Evolutionary conservation across 2,797 vertebrate species (phyloP), one percentile per base, ranked within the genome.

Genomic region (Coluber constrictor): DNA sequence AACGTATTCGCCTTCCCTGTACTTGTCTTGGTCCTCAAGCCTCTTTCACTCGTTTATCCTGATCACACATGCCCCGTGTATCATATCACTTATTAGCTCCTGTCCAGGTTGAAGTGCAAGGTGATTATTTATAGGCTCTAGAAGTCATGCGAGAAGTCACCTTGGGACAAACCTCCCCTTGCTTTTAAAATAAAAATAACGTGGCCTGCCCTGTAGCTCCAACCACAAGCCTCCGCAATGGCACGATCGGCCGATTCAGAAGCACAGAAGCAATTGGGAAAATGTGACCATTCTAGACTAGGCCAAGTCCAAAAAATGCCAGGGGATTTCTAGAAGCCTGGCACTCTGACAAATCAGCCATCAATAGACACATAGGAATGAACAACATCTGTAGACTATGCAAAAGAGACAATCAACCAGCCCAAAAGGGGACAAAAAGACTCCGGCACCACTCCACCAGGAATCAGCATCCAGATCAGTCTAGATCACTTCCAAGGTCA

Each of bases 171-270:
- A 56, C 87, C 47, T 59, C 66, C 51, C 37, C 47, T 27, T 56
- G 47, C 37, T 91, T 89, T 32, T 55, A 55, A 94, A 61, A 88
- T 55, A n/a, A 94, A 86, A 92, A 87, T 59, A 87, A 90, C 90
- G 5, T 16, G 47, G 90, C 70, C 27, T 79, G 88, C 9, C 51
- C 51, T 4, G 1, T 5, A 88, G 5, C 54, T 0, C 91, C 43
- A 43, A 87, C 9, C 87, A 66, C 54, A 5, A 54, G 29, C 7
- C 4, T 55, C 29, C 32, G 16, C 51, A 29, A 47, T n/a, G 60
- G 63, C n/a, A 12, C 1, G 5, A 9, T 70, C 1, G 23, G 47
- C 8, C 9, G 25, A 27, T 20, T 18, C 15, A 20, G 79, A 43
- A 91, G 59, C 13, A 20, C 57, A 61, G 25, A 11, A 63, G 60